These are phyloP conservation scores for Drosophila tropicalis DNA, from an alignment of 1,140 invertebrate species.

Conservation along the genomic window DNA sequence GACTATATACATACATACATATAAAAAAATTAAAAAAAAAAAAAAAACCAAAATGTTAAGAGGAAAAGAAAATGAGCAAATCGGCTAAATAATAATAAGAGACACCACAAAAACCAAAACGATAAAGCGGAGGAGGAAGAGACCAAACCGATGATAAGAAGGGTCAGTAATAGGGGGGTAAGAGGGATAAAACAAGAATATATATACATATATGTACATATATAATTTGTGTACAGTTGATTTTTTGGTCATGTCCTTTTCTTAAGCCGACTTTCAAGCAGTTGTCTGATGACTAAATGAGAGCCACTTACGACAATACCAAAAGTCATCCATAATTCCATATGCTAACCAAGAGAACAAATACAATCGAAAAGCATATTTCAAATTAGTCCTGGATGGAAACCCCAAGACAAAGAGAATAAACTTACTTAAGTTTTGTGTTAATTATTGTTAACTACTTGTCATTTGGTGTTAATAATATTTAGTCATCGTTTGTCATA, in stretches of 20 bases:
- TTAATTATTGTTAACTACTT: no score
- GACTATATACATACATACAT: constrained; percentile 10
- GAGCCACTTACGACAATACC: neutral
- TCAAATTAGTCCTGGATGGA: no score
- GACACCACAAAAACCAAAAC: constrained; percentile 29
- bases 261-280: neutral
- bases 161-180: no score
- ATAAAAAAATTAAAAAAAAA: constrained; percentile 24
- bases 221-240: constrained; percentile 21
- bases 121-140: constrained; percentile 18
- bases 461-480: no score
- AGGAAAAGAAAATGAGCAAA: constrained; percentile 50
- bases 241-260: constrained; percentile 5
- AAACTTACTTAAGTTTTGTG: no score
- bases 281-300: constrained; percentile 5
- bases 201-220: neutral
- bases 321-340: neutral
- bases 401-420: no score
- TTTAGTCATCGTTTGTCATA: no score
- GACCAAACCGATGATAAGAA: neutral
- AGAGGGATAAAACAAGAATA: neutral
- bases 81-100: constrained; percentile 63
- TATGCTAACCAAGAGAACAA: neutral
- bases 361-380: neutral
- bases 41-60: constrained; percentile 2